phyloP scores from a whole-genome alignment of 2,888 invertebrate species.

The Charanyca ferruginea region DNA sequence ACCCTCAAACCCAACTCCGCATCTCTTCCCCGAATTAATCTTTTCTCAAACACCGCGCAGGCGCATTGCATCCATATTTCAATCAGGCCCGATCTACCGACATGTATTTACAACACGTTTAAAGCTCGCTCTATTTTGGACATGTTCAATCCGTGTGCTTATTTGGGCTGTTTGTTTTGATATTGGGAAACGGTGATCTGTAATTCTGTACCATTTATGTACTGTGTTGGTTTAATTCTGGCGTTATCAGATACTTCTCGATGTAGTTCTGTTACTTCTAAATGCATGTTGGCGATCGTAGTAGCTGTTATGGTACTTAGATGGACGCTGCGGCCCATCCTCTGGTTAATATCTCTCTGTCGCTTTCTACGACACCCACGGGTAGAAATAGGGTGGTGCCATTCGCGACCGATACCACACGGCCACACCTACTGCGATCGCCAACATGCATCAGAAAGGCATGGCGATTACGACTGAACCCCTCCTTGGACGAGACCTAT shows the following conservation, averaged over 20 bases:
- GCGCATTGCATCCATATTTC: slow-evolving; percentile 84
- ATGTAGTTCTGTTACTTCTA: slow-evolving; percentile 2
- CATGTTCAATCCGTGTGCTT: slow-evolving; percentile 79
- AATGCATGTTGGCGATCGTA: too few species aligned
- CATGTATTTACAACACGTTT: slow-evolving; percentile 83
- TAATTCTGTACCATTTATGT: slow-evolving; percentile 70
- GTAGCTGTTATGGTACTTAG: too few species aligned
- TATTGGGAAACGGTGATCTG: slow-evolving; percentile 78
- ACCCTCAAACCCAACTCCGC: slow-evolving; percentile 16
- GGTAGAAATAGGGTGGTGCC: too few species aligned
- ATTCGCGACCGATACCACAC: too few species aligned
- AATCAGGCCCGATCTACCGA: slow-evolving; percentile 80
- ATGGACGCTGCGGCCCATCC: too few species aligned
- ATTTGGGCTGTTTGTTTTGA: slow-evolving; percentile 82
- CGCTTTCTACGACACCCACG: too few species aligned
- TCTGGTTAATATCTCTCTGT: too few species aligned
- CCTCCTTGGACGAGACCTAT: too few species aligned
- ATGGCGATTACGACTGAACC: too few species aligned
- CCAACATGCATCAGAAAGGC: too few species aligned
- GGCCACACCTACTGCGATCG: too few species aligned
- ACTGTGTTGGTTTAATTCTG: slow-evolving; percentile 59
- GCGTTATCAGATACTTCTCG: slow-evolving; percentile 40
- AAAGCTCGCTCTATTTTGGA: slow-evolving; percentile 82
- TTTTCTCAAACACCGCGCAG: slow-evolving; percentile 72
- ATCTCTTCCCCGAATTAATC: slow-evolving; percentile 58